Evolutionary conservation across 2,113 vertebrate species (phyloP).

Genomic region (Rhea pennata): DNA sequence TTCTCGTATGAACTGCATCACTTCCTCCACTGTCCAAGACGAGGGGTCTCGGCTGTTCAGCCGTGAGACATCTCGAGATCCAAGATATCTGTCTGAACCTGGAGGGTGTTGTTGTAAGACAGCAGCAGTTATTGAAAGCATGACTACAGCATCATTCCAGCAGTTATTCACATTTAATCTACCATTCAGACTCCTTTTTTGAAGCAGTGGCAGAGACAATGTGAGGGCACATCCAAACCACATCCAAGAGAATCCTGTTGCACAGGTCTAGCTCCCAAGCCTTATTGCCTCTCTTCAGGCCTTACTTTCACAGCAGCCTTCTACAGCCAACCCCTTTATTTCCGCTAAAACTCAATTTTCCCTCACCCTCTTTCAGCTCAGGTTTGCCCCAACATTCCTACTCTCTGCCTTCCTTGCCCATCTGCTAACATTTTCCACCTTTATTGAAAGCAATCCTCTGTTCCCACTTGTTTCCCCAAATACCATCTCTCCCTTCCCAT

Average conservation of each 20-base stretch:
- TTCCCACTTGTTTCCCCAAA: rapidly evolving
- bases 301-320: background rate
- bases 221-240: rapidly evolving
- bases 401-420: background rate
- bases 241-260: rapidly evolving
- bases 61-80: slow-evolving; percentile 74
- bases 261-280: rapidly evolving
- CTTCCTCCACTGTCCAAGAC: slow-evolving; percentile 93
- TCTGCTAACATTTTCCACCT: background rate
- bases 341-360: background rate
- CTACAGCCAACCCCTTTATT: background rate
- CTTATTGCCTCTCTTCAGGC: background rate
- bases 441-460: background rate
- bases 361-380: background rate
- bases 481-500: background rate
- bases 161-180: rapidly evolving
- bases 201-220: background rate
- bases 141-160: rapidly evolving
- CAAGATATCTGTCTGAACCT: slow-evolving; percentile 83
- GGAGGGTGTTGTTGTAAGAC: background rate
- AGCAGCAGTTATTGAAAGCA: background rate
- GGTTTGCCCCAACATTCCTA: background rate
- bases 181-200: background rate
- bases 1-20: slow-evolving; percentile 95
- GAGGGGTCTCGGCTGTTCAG: slow-evolving; percentile 86